Evolutionary conservation across 2,888 invertebrate genomes (phyloP).

Genomic region (Oligia latruncula): DNA sequence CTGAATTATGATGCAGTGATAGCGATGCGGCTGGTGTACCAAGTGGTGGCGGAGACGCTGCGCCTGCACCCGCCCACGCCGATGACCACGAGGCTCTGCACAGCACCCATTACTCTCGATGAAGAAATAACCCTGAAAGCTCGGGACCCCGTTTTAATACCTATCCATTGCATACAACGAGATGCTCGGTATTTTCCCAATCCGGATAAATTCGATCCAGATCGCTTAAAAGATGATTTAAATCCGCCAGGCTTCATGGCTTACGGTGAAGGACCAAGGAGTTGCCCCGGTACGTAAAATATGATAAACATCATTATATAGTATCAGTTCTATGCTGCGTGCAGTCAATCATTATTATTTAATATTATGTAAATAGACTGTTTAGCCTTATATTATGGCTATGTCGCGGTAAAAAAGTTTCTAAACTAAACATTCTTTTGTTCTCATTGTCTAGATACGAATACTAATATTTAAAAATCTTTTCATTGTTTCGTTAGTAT

Average conservation of each 20-base stretch:
- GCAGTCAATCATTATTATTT: conserved; percentile 20
- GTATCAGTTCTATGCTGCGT: neutral
- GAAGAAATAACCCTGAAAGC: conserved; percentile 78
- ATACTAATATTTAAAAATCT: conserved; percentile 65
- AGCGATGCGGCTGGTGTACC: conserved; percentile 81
- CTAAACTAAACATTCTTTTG: conserved; percentile 65
- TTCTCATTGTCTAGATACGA: conserved; percentile 60
- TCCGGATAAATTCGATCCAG: conserved; percentile 85
- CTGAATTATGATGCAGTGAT: conserved; percentile 84
- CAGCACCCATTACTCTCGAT: conserved; percentile 79
- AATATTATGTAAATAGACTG: conserved; percentile 19
- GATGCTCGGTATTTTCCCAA: conserved; percentile 82
- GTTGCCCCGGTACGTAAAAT: conserved; percentile 83
- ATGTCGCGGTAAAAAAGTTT: conserved; percentile 50
- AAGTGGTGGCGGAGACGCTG: conserved; percentile 81
- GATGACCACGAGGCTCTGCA: conserved; percentile 85
- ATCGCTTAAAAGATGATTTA: conserved; percentile 80
- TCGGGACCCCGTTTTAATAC: conserved; percentile 83
- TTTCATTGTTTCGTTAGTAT: conserved; percentile 65
- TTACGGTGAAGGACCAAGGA: conserved; percentile 86
- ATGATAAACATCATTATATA: conserved; percentile 1
- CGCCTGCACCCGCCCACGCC: conserved; percentile 86
- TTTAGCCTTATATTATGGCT: conserved; percentile 28
- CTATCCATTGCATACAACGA: conserved; percentile 83
- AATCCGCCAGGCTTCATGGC: conserved; percentile 83